Conservation (phyloP, 2,888 invertebrate genomes). For the Autographa gamma region DNA sequence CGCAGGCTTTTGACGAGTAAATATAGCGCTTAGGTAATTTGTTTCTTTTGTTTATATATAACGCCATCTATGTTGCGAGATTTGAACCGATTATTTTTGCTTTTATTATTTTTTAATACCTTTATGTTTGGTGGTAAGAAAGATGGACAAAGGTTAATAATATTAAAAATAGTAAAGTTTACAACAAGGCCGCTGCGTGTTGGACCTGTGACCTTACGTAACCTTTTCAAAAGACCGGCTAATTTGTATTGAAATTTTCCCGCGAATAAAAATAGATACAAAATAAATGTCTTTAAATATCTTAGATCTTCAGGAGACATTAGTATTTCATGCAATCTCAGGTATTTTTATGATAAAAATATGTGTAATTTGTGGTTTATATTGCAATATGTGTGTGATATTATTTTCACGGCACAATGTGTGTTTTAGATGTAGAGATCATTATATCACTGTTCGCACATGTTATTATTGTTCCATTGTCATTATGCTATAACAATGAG, state of each 20-base stretch:
- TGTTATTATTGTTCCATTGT: constrained; percentile 6
- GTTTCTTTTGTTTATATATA: background rate
- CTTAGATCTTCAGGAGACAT: background rate
- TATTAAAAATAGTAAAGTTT: too few relatives aligned
- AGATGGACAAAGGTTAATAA: background rate
- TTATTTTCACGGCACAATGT: constrained; percentile 34
- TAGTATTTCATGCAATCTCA: background rate
- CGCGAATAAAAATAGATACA: background rate
- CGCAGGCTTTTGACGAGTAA: background rate
- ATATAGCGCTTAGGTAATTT: background rate
- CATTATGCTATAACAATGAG: background rate
- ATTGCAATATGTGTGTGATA: constrained; percentile 16
- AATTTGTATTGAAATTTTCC: too few relatives aligned
- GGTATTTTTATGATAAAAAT: constrained; percentile 1
- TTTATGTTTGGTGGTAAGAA: background rate
- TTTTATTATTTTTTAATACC: background rate
- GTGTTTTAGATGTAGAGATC: constrained; percentile 18
- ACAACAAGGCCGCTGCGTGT: too few relatives aligned
- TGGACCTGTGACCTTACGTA: too few relatives aligned
- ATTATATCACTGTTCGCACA: constrained; percentile 25
- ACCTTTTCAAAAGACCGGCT: too few relatives aligned
- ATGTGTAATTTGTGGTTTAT: constrained; percentile 18
- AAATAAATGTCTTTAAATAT: background rate
- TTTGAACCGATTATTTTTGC: background rate
- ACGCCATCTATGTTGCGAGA: background rate